Evolutionary conservation across 2,113 vertebrate genomes (phyloP), one percentile per base, ranked within the genome.

Genomic region (Lutjanus erythropterus): DNA sequence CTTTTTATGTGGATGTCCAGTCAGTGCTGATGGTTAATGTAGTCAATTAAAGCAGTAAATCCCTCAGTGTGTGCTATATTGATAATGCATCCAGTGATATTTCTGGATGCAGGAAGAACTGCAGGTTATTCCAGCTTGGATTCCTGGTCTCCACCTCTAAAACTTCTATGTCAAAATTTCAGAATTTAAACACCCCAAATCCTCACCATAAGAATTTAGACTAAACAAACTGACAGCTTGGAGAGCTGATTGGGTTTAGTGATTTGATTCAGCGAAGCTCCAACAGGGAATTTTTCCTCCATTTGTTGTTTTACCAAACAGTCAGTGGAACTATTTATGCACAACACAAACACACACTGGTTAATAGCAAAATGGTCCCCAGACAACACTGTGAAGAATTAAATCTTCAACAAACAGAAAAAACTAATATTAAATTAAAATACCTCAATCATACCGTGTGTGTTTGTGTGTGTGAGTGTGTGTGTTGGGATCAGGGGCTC

Each of bases 401-500:
- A 46, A 61, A 85, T 56, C 46, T 61, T 33, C 62, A 67, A 49
- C 46, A 75, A 65, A 68, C 18, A 61, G 6, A 66, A 66, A 89
- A 77, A 64, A 41, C 23, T 49, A 44, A n/a, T 74, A 76, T 80
- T 76, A 83, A 61, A 78, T 80, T 27, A 71, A 75, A 75, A 75
- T 39, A 70, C 19, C 7, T 37, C 5, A 53, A 46, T 76, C 11
- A 56, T 59, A 44, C 53, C 76, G 21, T 75, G 79, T 41, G 15
- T 58, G 39, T 25, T 12, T 21, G 12, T 29, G 42, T 29, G n/a
- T 31, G 21, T 58, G 46, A 42, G 29, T 75, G 52, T 67, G 42
- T 73, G 55, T 67, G 52, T 23, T 21, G 15, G 41, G 33, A 72
- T 68, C 65, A 33, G 16, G 67, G 42, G 52, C 58, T 71, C 2